Conservation (phyloP, 2,797 vertebrate species). For the Sorex maritimensis region DNA sequence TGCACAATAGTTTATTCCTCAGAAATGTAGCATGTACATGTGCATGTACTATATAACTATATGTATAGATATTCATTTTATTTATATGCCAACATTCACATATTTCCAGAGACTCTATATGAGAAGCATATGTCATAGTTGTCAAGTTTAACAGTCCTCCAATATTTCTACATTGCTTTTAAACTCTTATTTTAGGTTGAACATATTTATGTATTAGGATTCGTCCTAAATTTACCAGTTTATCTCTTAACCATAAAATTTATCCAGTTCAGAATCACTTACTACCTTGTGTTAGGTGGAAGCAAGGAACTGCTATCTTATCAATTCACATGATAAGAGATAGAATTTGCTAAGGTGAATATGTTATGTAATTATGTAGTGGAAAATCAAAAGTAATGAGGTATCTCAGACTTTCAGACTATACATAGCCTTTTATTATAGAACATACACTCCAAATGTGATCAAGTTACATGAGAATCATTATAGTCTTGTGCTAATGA, state of each 20-base stretch:
- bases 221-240: neutral
- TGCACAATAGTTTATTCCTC: conserved; percentile 1
- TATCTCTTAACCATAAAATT: conserved; percentile 7
- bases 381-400: neutral
- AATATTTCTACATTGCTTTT: conserved; percentile 45
- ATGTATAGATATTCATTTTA: conserved; percentile 30
- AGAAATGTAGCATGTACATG: neutral
- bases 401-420: neutral
- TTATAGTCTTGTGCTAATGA: neutral
- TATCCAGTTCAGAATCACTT: neutral
- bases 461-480: neutral
- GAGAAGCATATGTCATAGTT: conserved; percentile 31
- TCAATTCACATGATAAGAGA: neutral
- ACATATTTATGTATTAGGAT: neutral
- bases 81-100: conserved; percentile 23
- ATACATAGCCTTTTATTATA: neutral
- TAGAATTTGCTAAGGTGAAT: neutral
- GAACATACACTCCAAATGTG: neutral
- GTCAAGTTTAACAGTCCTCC: conserved; percentile 43
- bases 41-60: neutral
- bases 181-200: conserved; percentile 6
- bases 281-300: neutral
- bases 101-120: neutral
- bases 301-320: neutral
- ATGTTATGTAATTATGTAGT: neutral